Evolutionary conservation across 2,797 vertebrate genomes (phyloP).

Genomic region (Pygocentrus nattereri): DNA sequence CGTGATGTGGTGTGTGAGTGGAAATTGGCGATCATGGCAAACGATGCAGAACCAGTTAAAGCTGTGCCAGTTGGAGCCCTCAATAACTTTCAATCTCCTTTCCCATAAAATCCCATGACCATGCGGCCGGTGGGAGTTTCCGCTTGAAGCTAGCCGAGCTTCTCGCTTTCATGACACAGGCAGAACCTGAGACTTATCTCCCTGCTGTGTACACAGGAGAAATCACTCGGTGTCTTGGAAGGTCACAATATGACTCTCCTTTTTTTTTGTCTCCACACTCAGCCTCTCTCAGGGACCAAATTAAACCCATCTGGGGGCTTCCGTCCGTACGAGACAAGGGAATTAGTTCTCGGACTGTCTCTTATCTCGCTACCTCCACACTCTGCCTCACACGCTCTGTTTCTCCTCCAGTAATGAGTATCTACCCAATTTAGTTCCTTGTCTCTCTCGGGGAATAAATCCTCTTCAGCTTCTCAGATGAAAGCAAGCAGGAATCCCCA

Average conservation of each 20-base stretch:
- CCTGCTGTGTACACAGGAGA: slow-evolving; percentile 58
- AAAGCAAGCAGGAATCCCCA: slow-evolving; percentile 71
- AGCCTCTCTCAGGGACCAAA: slow-evolving; percentile 77
- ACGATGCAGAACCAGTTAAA: slow-evolving; percentile 65
- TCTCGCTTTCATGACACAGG: slow-evolving; percentile 60
- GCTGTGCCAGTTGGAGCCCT: slow-evolving; percentile 40
- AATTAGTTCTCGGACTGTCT: slow-evolving; percentile 80
- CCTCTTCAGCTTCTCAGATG: slow-evolving; percentile 71
- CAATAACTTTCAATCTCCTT: slow-evolving; percentile 5
- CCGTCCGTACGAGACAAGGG: slow-evolving; percentile 76
- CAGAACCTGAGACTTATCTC: slow-evolving; percentile 72
- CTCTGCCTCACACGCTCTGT: slow-evolving; percentile 74
- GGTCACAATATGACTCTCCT: slow-evolving; percentile 61
- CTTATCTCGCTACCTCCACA: slow-evolving; percentile 80
- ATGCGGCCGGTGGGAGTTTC: slow-evolving; percentile 46
- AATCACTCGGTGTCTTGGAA: slow-evolving; percentile 58
- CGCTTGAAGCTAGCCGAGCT: slow-evolving; percentile 54
- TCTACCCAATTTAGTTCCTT: slow-evolving; percentile 80
- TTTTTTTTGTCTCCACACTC: slow-evolving; percentile 50
- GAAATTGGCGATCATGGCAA: slow-evolving; percentile 69
- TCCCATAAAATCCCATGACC: slow-evolving; percentile 2
- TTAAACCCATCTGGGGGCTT: slow-evolving; percentile 75
- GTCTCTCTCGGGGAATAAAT: slow-evolving; percentile 74
- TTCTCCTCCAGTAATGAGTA: slow-evolving; percentile 83
- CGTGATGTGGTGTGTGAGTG: slow-evolving; percentile 47